These are phyloP conservation scores for Alauda arvensis DNA, from an alignment of 2,797 vertebrate species.

Conservation along the genomic window DNA sequence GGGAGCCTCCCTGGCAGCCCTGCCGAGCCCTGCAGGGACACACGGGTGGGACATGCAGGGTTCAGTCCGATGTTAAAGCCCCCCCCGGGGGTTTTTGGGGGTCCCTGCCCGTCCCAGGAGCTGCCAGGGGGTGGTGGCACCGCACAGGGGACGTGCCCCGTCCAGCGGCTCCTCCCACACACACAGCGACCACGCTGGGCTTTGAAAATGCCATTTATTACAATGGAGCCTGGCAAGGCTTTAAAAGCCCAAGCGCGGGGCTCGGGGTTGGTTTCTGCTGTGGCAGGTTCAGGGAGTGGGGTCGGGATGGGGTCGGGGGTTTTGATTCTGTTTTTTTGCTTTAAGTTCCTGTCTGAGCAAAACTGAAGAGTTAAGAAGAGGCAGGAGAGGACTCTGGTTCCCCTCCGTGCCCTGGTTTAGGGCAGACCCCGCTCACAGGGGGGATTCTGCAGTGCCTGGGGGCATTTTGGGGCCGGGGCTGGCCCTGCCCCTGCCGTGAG, in stretches of 20 bases:
- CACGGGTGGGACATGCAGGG: not conserved
- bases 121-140: not conserved
- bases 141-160: not conserved
- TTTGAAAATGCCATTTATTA: conserved; percentile 67
- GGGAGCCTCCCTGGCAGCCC: not conserved
- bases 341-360: not conserved
- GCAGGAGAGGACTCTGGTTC: not conserved
- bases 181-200: conserved; percentile 31
- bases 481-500: not conserved
- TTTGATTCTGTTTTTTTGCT: conserved; percentile 10
- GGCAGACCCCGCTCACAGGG: not conserved
- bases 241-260: conserved; percentile 9
- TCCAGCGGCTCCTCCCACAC: not conserved
- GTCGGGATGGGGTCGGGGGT: not conserved
- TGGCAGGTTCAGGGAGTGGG: not conserved
- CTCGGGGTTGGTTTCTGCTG: conserved; percentile 14
- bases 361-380: not conserved
- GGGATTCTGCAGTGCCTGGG: not conserved
- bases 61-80: not conserved
- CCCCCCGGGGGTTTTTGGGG: no score
- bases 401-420: not conserved
- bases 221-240: conserved; percentile 40
- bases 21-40: not conserved
- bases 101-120: not conserved
- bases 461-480: not conserved